Base-by-base conservation (phyloP, 2,113 vertebrate genomes). In the Epinephelus moara region DNA sequence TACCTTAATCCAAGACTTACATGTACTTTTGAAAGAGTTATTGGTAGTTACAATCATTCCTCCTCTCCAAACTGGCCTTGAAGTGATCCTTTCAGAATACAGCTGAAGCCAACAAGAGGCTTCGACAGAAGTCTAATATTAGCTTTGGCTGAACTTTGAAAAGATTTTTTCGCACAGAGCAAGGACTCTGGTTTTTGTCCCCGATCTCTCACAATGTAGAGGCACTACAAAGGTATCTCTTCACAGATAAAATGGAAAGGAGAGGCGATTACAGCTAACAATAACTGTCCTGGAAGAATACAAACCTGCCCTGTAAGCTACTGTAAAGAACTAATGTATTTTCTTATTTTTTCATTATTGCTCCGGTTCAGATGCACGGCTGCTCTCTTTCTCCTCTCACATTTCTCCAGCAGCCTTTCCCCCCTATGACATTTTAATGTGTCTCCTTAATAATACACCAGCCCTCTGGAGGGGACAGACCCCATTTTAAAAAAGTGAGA, bases 371-470 rank as follows among this genome's bases (percentile, higher is more conserved):
- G 50, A 33, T 67, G 53, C 56, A 21, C 13, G 59, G 42, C 81
- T 13, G 57, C 62, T 27, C 69, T 72, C 61, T 19, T 9, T 61
- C n/a, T 59, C 49, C 64, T 55, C 60, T 84, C 69, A 64, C 85
- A 75, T 78, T 76, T 40, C 63, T 72, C 45, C 73, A 13, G 68
- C 68, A 66, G 57, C 68, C 63, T 30, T 25, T 52, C 42, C 59
- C n/a, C 62, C 56, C 42, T 25, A 68, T 89, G 87, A 89, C 84
- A 84, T 89, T 85, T 91, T 70, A 91, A 91, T 82, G 78, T 61
- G 14, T 79, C 82, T 62, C 63, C 27, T 76, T 86, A 88, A 86
- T 88, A 88, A 89, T 49, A 81, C 77, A 50, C 33, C 47, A 19
- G 37, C 14, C 13, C 70, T 72, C 25, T 52, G 69, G 49, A 80